A percentile compares a stretch with the other conserved stretches of the same genome.
These are phyloP conservation scores for Sialis fuliginosa DNA, from an alignment of 2,888 invertebrate genomes.

Conservation along the genomic window DNA sequence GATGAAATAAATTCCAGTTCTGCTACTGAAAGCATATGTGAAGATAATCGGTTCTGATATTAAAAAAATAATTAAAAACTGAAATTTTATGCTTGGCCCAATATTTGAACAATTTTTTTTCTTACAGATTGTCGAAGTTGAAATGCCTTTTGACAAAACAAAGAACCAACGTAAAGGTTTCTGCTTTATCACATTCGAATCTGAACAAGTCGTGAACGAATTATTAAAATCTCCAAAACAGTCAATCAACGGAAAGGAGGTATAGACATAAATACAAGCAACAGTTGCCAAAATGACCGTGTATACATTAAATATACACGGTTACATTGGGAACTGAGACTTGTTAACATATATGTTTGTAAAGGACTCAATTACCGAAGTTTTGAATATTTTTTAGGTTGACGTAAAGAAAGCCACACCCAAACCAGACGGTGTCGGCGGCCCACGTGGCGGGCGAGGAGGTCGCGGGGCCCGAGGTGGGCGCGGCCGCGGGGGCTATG, in stretches of 20 bases:
- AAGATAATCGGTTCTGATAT: constrained; percentile 5
- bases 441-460: constrained; percentile 41
- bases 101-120: constrained; percentile 11
- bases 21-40: constrained; percentile 14
- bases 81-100: constrained; percentile 26
- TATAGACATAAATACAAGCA: constrained; percentile 17
- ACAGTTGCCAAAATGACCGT: too few species aligned
- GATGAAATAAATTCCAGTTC: constrained; percentile 13
- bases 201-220: constrained; percentile 85
- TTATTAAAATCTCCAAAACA: constrained; percentile 83
- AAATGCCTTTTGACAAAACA: constrained; percentile 93
- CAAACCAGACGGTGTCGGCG: constrained; percentile 59
- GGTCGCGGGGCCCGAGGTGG: constrained; percentile 47
- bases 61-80: constrained; percentile 24
- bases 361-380: constrained; percentile 4
- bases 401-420: constrained; percentile 93
- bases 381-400: constrained; percentile 32
- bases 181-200: constrained; percentile 95
- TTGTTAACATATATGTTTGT: neutral
- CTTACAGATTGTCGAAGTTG: constrained; percentile 78
- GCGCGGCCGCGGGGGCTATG: constrained; percentile 49
- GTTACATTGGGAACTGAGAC: neutral
- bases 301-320: neutral
- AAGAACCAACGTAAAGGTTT: constrained; percentile 94
- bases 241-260: constrained; percentile 84